Evolutionary conservation across 2,797 vertebrate genomes (phyloP), one percentile per base, ranked within the genome.

Genomic region (Esox masquinongy): DNA sequence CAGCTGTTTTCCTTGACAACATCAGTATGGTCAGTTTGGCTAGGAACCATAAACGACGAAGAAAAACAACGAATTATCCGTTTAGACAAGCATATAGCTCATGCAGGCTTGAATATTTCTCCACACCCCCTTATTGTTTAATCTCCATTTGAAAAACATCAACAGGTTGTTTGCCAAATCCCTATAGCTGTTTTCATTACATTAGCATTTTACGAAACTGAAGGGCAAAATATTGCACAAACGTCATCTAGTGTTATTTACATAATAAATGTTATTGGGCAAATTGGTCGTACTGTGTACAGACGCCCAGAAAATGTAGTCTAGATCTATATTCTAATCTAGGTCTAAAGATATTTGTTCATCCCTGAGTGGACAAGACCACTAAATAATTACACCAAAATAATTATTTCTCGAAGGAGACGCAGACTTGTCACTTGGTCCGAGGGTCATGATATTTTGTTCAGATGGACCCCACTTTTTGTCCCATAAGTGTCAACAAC

Each of bases 111-210:
- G 22, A 73, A 22, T 34, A 75, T 67, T 34, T 59, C 29, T 31
- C 68, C 36, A 34, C 16, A 14, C 53, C 12, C 51, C 8, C 2
- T 67, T 64, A 29, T 47, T 31, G 0, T 24, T 9, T 29, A 7
- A 76, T 70, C 74, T 11, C 22, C 68, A 19, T 68, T 31, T 63
- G 53, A 49, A 12, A 12, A 43, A 22, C 68, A 68, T 79, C 90
- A 90, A 92, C 89, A 92, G 89, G 90, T 91, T 63, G 53, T 70
- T 73, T 64, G 24, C 22, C 24, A 26, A 24, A 69, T 16, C 34
- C 36, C 17, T 7, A 11, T 31, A 14, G 16, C 22, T 26, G 34
- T 36, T 29, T n/a, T 59, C 12, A 75, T 29, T n/a, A 68, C 64
- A 64, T 36, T 53, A 53, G 34, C 49, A 68, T 34, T 7, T 31